A percentile compares a stretch with the other conserved stretches of the same genome.
Conservation (phyloP, 2,888 invertebrate species). For the Brenthis hecate region DNA sequence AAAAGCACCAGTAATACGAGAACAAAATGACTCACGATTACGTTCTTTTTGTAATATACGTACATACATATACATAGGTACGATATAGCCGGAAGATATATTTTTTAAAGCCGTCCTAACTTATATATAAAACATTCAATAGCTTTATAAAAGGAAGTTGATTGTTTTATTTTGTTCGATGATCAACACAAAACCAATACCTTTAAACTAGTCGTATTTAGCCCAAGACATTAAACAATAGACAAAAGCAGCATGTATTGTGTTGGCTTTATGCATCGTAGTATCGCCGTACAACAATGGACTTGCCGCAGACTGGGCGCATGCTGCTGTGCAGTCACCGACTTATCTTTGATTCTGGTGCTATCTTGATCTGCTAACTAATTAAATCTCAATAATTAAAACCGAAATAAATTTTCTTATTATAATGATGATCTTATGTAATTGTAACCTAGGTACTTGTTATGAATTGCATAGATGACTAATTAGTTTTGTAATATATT, state of each 20-base stretch:
- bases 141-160: no score
- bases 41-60: no score
- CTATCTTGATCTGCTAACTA: conserved; percentile 31
- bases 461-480: no score
- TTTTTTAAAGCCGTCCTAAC: no score
- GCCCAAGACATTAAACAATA: conserved; percentile 70
- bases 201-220: conserved; percentile 47
- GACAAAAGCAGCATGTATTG: conserved; percentile 59
- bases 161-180: neutral
- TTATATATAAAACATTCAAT: no score
- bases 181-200: conserved; percentile 28
- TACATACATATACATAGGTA: no score
- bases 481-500: no score
- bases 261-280: conserved; percentile 69
- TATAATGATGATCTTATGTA: no score
- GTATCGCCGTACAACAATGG: conserved; percentile 64
- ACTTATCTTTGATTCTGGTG: conserved; percentile 46
- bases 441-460: no score
- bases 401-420: neutral
- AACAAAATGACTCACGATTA: no score
- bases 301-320: conserved; percentile 44
- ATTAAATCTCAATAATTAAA: conserved; percentile 13
- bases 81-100: no score
- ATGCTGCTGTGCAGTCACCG: conserved; percentile 36
- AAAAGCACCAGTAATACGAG: no score